Conservation (phyloP, 1,140 invertebrate genomes). For the Cyclina sinensis region DNA sequence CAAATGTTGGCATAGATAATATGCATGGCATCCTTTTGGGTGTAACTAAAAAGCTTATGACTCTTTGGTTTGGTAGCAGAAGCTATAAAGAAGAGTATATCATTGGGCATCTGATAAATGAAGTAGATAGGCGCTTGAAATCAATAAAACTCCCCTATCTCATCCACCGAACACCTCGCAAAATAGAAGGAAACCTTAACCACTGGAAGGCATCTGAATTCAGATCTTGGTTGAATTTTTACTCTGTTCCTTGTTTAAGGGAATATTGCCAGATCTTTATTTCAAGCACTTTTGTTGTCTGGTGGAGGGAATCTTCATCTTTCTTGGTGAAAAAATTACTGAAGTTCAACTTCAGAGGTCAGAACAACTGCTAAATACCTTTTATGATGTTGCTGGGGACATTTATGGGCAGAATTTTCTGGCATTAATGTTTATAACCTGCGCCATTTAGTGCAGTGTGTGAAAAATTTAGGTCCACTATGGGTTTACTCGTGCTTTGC, state of each 20-base stretch:
- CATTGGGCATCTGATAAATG: background rate
- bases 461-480: constrained; percentile 56
- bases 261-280: constrained; percentile 31
- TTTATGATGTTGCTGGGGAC: background rate
- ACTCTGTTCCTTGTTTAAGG: constrained; percentile 63
- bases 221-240: constrained; percentile 61
- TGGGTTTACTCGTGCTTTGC: constrained; percentile 68
- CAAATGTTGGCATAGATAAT: constrained; percentile 23
- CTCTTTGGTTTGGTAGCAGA: constrained; percentile 20
- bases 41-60: constrained; percentile 11
- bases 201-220: constrained; percentile 66
- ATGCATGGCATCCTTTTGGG: constrained; percentile 41
- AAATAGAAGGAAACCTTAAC: background rate
- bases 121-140: background rate
- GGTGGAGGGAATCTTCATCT: constrained; percentile 62
- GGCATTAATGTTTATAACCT: constrained; percentile 65
- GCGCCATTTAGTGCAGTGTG: constrained; percentile 39
- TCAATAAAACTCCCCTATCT: background rate
- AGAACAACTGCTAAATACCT: constrained; percentile 18
- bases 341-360: constrained; percentile 17
- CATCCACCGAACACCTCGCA: constrained; percentile 3
- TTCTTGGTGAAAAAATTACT: constrained; percentile 63
- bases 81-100: background rate
- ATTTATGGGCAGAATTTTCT: constrained; percentile 48
- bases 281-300: no score